A percentile compares a stretch with the other conserved stretches of the same genome.
These are phyloP conservation scores for Lasioglossum calceatum DNA, from an alignment of 2,888 invertebrate genomes.

Conservation along the genomic window DNA sequence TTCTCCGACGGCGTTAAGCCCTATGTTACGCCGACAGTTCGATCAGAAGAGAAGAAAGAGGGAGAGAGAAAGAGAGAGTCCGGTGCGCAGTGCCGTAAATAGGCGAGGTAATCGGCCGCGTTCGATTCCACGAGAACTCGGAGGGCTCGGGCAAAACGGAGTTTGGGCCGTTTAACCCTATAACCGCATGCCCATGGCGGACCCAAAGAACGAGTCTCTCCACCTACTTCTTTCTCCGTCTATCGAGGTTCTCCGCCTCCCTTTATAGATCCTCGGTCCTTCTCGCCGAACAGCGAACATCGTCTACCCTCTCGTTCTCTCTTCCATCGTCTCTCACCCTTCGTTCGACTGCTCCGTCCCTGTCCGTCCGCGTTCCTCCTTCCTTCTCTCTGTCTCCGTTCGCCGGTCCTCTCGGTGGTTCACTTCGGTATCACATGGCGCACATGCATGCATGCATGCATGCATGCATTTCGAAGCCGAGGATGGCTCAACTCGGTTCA, in stretches of 20 bases:
- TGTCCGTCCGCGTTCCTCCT: neutral
- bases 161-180: conserved; percentile 69
- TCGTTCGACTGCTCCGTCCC: neutral
- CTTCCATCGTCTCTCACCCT: conserved; percentile 12
- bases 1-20: conserved; percentile 59
- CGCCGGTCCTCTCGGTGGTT: conserved; percentile 53
- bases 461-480: conserved; percentile 81
- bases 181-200: conserved; percentile 65
- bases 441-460: conserved; percentile 73
- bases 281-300: conserved; percentile 21
- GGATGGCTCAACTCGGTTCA: conserved; percentile 81
- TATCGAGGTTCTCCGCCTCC: conserved; percentile 4
- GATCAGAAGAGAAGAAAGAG: conserved; percentile 42
- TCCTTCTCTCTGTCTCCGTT: conserved; percentile 38
- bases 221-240: conserved; percentile 56
- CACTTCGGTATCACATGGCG: conserved; percentile 78
- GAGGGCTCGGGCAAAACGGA: conserved; percentile 40
- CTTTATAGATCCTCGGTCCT: conserved; percentile 12
- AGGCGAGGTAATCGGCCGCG: conserved; percentile 69
- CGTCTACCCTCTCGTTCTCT: conserved; percentile 1
- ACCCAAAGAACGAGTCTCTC: conserved; percentile 62
- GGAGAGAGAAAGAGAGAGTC: conserved; percentile 20
- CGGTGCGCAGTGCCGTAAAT: conserved; percentile 56
- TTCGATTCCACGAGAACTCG: conserved; percentile 62
- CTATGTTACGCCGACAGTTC: conserved; percentile 57